phyloP scores from a whole-genome alignment of 2,888 invertebrate species.

The Azorinus chamasolen region DNA sequence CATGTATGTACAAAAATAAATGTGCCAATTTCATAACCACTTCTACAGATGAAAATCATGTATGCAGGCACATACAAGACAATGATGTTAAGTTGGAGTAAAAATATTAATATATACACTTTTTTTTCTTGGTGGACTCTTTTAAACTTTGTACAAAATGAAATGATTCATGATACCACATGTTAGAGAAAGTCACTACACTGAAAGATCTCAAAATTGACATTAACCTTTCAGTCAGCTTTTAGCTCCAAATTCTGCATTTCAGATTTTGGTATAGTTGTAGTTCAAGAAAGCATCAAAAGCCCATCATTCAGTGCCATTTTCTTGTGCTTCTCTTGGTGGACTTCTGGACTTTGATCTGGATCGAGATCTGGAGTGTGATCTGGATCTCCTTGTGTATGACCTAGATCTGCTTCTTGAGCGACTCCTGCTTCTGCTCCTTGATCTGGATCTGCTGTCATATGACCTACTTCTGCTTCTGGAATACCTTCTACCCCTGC shows the following conservation, averaged over 20 bases:
- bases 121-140: no score
- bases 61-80: no score
- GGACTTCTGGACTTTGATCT: constrained; percentile 37
- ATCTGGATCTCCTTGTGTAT: constrained; percentile 26
- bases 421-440: constrained; percentile 68
- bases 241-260: neutral
- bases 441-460: constrained; percentile 67
- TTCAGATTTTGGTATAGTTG: no score
- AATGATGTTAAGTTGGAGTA: no score
- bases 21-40: no score
- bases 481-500: constrained; percentile 57
- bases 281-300: no score
- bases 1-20: no score
- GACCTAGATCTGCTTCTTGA: constrained; percentile 68
- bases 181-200: neutral
- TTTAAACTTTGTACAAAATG: neutral
- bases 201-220: no score
- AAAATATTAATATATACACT: no score
- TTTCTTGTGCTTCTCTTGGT: constrained; percentile 29
- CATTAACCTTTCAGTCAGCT: neutral
- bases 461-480: constrained; percentile 63
- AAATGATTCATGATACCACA: neutral
- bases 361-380: constrained; percentile 57
- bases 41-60: no score
- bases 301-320: constrained; percentile 22